Conservation (phyloP, 2,888 invertebrate species). For the Plagiodera versicolora region DNA sequence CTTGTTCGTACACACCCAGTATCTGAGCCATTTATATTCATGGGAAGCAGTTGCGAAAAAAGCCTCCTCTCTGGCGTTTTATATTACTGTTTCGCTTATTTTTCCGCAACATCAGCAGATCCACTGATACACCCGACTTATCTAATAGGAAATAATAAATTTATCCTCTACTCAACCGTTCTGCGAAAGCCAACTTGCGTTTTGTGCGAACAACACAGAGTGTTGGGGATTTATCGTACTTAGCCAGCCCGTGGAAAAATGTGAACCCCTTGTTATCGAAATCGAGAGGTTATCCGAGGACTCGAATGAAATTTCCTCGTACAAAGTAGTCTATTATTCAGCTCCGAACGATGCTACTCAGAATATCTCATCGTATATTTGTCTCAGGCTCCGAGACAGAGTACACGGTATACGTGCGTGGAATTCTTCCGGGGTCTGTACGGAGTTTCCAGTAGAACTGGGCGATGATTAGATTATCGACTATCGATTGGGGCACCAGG, state of each 20-base stretch:
- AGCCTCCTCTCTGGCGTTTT: not conserved
- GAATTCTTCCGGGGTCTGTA: not conserved
- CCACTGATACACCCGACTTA: not conserved
- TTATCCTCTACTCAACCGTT: not conserved
- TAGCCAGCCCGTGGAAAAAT: not conserved
- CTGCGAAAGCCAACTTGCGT: not conserved
- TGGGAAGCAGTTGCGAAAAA: not conserved
- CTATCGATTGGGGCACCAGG: too few relatives aligned
- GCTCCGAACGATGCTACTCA: not conserved
- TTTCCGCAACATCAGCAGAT: not conserved
- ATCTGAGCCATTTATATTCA: not conserved
- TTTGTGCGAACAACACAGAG: not conserved
- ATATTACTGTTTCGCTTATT: not conserved
- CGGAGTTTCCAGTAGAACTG: too few relatives aligned
- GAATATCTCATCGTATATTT: not conserved
- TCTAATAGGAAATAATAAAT: not conserved
- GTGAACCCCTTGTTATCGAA: too few relatives aligned
- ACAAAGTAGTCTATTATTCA: not conserved
- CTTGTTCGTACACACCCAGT: too few relatives aligned
- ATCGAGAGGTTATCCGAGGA: too few relatives aligned
- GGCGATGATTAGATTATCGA: too few relatives aligned
- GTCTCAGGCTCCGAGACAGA: not conserved
- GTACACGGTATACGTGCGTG: not conserved
- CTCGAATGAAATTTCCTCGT: not conserved
- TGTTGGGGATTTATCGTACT: not conserved